Percentiles rank a stretch among this genome's conserved stretches.
These are phyloP conservation scores for Pedicia rivosa DNA, from an alignment of 2,888 invertebrate genomes.

Conservation along the genomic window DNA sequence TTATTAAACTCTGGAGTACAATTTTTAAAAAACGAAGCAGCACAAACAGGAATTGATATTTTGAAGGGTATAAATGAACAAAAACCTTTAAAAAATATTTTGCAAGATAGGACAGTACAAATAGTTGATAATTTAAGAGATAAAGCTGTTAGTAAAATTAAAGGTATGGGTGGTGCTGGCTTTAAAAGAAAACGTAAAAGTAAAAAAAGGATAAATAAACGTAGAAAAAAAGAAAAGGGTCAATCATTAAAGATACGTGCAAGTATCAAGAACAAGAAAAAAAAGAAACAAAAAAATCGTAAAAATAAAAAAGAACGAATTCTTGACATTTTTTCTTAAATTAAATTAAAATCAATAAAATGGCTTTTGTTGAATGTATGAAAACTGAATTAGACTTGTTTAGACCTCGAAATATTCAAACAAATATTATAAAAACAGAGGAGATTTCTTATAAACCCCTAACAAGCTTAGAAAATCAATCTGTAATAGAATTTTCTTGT, in stretches of 20 bases:
- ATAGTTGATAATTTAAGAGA: not conserved
- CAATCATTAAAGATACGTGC: not conserved
- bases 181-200: not conserved
- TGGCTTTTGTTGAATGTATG: not conserved
- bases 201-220: too few species aligned
- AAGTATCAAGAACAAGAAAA: not conserved
- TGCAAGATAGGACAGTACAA: not conserved
- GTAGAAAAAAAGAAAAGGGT: too few species aligned
- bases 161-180: not conserved
- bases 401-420: not conserved
- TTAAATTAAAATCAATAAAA: too few species aligned
- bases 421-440: too few species aligned
- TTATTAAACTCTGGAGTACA: not conserved
- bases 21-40: conserved; percentile 1
- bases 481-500: not conserved
- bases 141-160: not conserved
- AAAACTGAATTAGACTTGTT: not conserved
- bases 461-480: not conserved
- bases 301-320: not conserved
- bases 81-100: not conserved
- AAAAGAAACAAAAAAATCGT: not conserved
- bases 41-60: not conserved
- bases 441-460: not conserved
- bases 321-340: not conserved
- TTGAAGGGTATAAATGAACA: not conserved